phyloP scores from a whole-genome alignment of 2,113 vertebrate species.

The Alaudala cheleensis region DNA sequence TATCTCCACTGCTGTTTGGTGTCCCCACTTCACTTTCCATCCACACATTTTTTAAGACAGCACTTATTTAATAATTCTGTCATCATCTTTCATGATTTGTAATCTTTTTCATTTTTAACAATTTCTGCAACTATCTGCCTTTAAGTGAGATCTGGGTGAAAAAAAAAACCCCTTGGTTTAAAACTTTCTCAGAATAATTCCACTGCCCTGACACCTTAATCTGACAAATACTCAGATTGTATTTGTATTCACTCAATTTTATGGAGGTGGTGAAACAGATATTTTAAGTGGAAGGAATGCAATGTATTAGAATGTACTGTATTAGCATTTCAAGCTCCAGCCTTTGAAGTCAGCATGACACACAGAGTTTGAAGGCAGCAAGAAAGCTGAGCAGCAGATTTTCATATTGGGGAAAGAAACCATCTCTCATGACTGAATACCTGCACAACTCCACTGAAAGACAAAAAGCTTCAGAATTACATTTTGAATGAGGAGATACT shows the following conservation, averaged over 20 bases:
- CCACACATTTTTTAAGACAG: neutral
- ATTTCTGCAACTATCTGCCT: neutral
- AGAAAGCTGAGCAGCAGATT: neutral
- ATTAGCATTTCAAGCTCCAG: neutral
- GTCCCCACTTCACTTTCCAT: neutral
- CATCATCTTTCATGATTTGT: neutral
- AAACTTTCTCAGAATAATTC: neutral
- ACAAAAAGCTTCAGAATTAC: neutral
- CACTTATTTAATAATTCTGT: neutral
- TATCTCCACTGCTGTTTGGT: neutral
- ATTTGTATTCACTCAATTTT: neutral
- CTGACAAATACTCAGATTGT: neutral
- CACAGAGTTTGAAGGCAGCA: neutral
- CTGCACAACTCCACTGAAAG: neutral
- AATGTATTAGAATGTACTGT: neutral
- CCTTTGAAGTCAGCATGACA: neutral
- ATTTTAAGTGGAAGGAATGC: neutral
- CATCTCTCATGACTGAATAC: neutral
- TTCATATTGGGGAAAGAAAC: neutral
- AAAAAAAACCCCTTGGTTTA: neutral
- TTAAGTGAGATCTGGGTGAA: neutral
- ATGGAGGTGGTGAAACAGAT: neutral
- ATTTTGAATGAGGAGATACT: neutral
- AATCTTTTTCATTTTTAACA: neutral
- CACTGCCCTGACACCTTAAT: neutral